Evolutionary conservation across 2,888 invertebrate species (phyloP).

Genomic region (Lasioglossum malachurum): DNA sequence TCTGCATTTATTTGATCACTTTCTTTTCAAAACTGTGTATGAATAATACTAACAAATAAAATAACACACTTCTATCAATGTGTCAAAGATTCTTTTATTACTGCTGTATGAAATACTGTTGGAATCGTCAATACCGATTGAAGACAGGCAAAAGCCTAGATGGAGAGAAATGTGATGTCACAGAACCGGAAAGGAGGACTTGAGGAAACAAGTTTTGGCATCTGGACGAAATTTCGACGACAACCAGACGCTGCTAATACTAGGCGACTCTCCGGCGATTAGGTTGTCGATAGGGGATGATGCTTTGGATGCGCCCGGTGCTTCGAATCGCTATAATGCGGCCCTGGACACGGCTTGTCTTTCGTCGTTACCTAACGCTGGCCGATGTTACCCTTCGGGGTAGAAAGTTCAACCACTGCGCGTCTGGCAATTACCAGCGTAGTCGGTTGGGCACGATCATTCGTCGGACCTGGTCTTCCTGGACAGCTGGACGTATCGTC

Average conservation of each 20-base stretch:
- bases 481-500: constrained; percentile 43
- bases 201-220: background rate
- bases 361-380: constrained; percentile 59
- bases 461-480: constrained; percentile 37
- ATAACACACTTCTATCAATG: too few species aligned
- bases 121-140: too few species aligned
- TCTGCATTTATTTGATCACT: too few species aligned
- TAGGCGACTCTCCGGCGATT: background rate
- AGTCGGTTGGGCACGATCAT: background rate
- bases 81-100: too few species aligned
- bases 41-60: too few species aligned
- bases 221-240: too few species aligned
- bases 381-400: constrained; percentile 29
- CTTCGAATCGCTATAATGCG: background rate
- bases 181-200: background rate
- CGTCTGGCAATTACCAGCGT: constrained; percentile 55
- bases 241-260: background rate
- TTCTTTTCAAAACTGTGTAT: too few species aligned
- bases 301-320: background rate
- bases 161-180: background rate
- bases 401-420: constrained; percentile 62
- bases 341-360: constrained; percentile 21
- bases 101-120: too few species aligned
- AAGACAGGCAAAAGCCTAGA: too few species aligned
- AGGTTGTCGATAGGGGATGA: background rate